Evolutionary conservation across 2,888 invertebrate species (phyloP).

Genomic region (Rhamphomyia laevipes): DNA sequence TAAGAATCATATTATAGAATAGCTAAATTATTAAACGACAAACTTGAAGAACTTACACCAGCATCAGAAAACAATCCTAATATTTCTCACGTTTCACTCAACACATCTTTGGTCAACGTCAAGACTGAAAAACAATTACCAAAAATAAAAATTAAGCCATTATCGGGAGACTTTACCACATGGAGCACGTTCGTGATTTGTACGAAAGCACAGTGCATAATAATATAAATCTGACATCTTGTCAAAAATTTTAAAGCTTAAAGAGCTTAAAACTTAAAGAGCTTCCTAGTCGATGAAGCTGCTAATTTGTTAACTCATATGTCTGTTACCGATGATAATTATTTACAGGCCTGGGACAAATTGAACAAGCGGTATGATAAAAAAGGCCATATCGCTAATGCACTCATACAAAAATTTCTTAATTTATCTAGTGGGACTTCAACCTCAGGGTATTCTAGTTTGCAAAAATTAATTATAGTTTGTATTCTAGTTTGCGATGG

Average conservation of each 20-base stretch:
- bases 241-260: conserved; percentile 13
- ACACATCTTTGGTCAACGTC: too few species aligned
- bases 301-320: conserved; percentile 13
- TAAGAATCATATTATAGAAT: too few species aligned
- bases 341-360: conserved; percentile 10
- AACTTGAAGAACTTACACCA: too few species aligned
- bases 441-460: not conserved
- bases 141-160: conserved; percentile 13
- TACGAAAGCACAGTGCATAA: conserved; percentile 9
- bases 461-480: not conserved
- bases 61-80: too few species aligned
- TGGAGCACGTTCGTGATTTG: conserved; percentile 14
- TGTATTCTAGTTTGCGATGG: too few species aligned
- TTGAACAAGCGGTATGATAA: conserved; percentile 11
- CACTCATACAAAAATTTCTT: conserved; percentile 9
- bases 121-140: too few species aligned
- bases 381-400: conserved; percentile 7
- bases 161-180: conserved; percentile 11
- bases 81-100: too few species aligned
- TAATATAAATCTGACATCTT: conserved; percentile 8
- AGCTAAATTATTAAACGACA: too few species aligned
- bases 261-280: conserved; percentile 13
- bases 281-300: conserved; percentile 10
- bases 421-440: conserved; percentile 2
- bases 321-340: conserved; percentile 11